phyloP scores from a whole-genome alignment of 2,113 vertebrate genomes.

The Lophotis ruficrista region DNA sequence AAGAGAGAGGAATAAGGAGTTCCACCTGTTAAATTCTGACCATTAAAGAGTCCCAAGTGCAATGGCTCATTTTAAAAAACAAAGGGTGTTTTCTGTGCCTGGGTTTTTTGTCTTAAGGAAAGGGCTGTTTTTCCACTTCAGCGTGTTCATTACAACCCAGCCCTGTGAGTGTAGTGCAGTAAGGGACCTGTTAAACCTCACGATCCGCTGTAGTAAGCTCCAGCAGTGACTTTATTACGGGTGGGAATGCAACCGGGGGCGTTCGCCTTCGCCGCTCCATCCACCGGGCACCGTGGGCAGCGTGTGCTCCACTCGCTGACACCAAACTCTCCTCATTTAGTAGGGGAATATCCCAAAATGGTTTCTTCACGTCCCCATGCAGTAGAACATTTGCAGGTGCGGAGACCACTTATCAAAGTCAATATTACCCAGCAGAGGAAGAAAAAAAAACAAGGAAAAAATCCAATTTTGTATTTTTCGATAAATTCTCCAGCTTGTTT shows the following conservation, averaged over 20 bases:
- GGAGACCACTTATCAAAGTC: not conserved
- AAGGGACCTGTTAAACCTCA: constrained; percentile 37
- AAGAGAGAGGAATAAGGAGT: not conserved
- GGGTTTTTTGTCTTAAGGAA: not conserved
- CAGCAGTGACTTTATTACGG: not conserved
- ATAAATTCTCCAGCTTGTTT: not conserved
- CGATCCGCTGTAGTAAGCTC: not conserved
- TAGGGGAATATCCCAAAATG: not conserved
- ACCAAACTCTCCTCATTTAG: not conserved
- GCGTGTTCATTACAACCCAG: not conserved
- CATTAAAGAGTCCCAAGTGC: not conserved
- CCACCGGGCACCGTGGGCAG: not conserved
- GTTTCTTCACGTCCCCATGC: not conserved
- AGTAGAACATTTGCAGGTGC: not conserved
- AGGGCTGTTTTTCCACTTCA: constrained; percentile 12
- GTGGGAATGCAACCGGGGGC: not conserved
- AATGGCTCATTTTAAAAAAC: constrained; percentile 11
- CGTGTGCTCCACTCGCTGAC: accelerated
- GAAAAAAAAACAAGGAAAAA: not conserved
- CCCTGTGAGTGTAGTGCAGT: not conserved
- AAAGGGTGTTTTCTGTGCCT: constrained; percentile 16
- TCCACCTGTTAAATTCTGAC: constrained; percentile 13
- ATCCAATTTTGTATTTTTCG: not conserved
- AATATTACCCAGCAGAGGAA: not conserved
- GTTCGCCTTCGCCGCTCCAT: not conserved